Evolutionary conservation across 2,797 vertebrate species (phyloP).

Genomic region (Clarias fuscus): DNA sequence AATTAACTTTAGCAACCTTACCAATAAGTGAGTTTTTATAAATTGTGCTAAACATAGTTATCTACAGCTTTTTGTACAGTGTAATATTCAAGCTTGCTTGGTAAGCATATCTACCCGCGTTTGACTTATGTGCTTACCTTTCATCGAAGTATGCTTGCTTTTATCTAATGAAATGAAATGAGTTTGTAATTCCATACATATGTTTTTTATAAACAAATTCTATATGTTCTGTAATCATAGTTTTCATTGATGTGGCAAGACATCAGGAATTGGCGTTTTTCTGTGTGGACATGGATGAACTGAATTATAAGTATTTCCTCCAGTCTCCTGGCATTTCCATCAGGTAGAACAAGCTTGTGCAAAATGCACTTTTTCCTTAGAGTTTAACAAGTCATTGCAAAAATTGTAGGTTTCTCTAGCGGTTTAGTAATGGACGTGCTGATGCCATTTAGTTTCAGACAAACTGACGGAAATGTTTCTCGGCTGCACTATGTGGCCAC

Average conservation of each 20-base stretch:
- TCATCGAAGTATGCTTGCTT: not conserved
- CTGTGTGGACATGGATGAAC: not conserved
- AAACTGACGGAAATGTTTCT: conserved; percentile 41
- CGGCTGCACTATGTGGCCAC: conserved; percentile 40
- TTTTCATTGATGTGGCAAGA: conserved; percentile 9
- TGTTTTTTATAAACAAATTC: not conserved
- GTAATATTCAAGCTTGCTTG: not conserved
- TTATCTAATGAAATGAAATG: not conserved
- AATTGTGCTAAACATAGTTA: not conserved
- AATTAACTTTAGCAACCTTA: not conserved
- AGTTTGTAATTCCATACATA: not conserved
- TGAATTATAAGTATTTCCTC: not conserved
- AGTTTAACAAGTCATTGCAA: conserved; percentile 19
- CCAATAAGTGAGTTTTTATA: not conserved
- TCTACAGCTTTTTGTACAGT: not conserved
- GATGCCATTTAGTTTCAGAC: conserved; percentile 37
- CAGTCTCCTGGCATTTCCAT: not conserved
- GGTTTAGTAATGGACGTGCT: conserved; percentile 35
- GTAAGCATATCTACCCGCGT: not conserved
- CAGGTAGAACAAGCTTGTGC: not conserved
- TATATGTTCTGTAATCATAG: not conserved
- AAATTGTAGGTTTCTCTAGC: conserved; percentile 34
- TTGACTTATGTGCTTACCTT: not conserved
- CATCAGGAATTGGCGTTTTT: conserved; percentile 4
- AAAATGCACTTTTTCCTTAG: conserved; percentile 4